phyloP scores from a whole-genome alignment of 1,140 invertebrate species.

The Microplitis mediator region DNA sequence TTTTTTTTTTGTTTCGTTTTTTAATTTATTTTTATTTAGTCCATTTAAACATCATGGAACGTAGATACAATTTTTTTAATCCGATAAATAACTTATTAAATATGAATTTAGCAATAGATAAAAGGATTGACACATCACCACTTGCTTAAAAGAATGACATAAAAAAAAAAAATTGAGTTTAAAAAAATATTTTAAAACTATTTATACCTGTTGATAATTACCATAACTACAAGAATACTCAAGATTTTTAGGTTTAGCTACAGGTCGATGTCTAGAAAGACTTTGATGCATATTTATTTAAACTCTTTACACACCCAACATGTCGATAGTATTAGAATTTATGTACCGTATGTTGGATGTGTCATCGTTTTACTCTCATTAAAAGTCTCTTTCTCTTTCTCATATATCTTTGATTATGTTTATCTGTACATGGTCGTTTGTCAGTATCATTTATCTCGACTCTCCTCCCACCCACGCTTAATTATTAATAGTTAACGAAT shows the following conservation, averaged over 20 bases:
- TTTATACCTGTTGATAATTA: constrained; percentile 17
- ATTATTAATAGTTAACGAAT: constrained; percentile 1
- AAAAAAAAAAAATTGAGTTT: background rate
- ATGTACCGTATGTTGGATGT: constrained; percentile 12
- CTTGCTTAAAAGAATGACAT: background rate
- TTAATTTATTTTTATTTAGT: background rate
- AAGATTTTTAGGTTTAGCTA: constrained; percentile 19
- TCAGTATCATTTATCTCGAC: background rate
- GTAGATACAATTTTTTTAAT: too few relatives aligned
- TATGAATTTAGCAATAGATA: too few relatives aligned
- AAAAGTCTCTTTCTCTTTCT: background rate
- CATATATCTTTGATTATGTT: background rate
- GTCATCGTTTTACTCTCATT: constrained; percentile 25
- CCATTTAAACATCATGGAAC: too few relatives aligned
- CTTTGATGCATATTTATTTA: constrained; percentile 14
- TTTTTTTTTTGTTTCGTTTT: background rate
- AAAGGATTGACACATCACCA: background rate
- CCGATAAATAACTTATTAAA: too few relatives aligned
- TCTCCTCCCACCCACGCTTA: background rate
- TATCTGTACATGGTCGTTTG: background rate
- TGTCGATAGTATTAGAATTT: constrained; percentile 12
- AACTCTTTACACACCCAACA: background rate
- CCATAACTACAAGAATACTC: constrained; percentile 10
- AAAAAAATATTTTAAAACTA: background rate
- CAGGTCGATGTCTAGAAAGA: background rate